These are phyloP conservation scores for Mormyrus iriodes DNA, from an alignment of 2,113 vertebrate genomes.

Conservation along the genomic window DNA sequence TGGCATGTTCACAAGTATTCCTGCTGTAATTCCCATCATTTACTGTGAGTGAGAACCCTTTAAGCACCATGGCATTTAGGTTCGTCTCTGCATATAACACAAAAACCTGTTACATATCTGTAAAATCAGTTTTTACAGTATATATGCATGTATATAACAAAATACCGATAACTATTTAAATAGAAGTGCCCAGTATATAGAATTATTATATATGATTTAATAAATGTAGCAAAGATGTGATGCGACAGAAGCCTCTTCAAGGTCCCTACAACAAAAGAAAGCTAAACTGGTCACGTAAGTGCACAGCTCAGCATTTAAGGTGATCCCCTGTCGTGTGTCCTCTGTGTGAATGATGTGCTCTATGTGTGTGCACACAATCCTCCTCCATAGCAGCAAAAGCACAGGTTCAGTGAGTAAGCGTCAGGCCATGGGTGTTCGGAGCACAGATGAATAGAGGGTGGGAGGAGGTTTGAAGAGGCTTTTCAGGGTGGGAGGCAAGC, in stretches of 20 bases:
- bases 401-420: constrained; percentile 67
- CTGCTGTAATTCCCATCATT: constrained; percentile 45
- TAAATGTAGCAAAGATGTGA: not conserved
- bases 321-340: not conserved
- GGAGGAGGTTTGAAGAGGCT: constrained; percentile 65
- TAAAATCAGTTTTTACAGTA: not conserved
- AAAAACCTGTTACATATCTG: not conserved
- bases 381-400: constrained; percentile 39
- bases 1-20: constrained; percentile 52
- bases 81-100: not conserved
- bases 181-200: not conserved
- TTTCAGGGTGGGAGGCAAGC: constrained; percentile 61
- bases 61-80: not conserved
- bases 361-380: constrained; percentile 23
- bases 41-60: constrained; percentile 29
- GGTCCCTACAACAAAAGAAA: not conserved
- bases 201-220: not conserved
- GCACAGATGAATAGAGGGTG: constrained; percentile 81
- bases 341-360: not conserved
- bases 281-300: not conserved
- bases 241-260: not conserved
- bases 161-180: not conserved
- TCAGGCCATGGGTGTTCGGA: constrained; percentile 51
- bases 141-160: not conserved
- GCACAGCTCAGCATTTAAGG: not conserved